Evolutionary conservation across 2,113 vertebrate genomes (phyloP).

Genomic region (Proteles cristata): DNA sequence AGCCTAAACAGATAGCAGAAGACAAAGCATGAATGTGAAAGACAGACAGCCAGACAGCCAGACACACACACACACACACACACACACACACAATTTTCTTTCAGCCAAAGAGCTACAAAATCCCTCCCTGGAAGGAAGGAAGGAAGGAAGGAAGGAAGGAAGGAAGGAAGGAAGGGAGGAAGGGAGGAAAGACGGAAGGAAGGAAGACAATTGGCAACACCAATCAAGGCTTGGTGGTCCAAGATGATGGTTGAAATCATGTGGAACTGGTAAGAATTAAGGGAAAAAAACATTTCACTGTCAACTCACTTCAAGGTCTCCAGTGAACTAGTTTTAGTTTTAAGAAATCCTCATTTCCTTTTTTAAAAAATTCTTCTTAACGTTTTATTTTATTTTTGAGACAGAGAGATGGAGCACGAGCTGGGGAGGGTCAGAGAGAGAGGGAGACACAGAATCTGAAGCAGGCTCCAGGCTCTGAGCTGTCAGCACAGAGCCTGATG

Average conservation of each 20-base stretch:
- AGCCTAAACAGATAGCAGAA: not conserved
- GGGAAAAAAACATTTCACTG: not conserved
- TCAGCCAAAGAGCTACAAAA: conserved; percentile 18
- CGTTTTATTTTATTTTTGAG: too few species aligned
- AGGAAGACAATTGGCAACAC: conserved; percentile 24
- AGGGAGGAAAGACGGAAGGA: not conserved
- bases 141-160: too few species aligned
- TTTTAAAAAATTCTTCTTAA: too few species aligned
- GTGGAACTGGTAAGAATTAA: not conserved
- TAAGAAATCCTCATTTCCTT: not conserved
- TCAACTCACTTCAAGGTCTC: not conserved
- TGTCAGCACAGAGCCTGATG: too few species aligned
- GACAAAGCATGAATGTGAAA: not conserved
- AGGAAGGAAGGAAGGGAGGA: too few species aligned
- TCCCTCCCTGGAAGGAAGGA: too few species aligned
- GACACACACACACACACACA: not conserved
- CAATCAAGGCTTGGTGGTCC: conserved; percentile 50
- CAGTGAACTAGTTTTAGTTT: not conserved
- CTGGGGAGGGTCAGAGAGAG: too few species aligned
- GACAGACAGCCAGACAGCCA: not conserved
- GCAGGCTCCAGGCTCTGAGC: too few species aligned
- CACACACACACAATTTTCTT: not conserved
- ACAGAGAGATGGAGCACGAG: too few species aligned
- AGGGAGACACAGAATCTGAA: too few species aligned
- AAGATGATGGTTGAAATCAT: conserved; percentile 54